Base-by-base conservation (phyloP, 2,888 invertebrate species). In the Drosophila mimetica region DNA sequence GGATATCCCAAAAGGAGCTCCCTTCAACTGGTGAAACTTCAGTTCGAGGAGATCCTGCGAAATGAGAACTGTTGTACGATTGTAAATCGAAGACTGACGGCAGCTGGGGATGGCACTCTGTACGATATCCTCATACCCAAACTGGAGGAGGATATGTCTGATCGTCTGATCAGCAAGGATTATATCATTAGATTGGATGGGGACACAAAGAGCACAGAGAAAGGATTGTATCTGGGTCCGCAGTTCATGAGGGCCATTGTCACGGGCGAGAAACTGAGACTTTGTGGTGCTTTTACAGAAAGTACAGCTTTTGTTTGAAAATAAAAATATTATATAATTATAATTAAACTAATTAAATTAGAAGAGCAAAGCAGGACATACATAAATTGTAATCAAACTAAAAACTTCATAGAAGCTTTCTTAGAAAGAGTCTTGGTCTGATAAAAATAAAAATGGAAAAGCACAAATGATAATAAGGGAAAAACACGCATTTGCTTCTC, bases 241-340 rank as follows among this genome's bases (percentile, higher is more conserved):
- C 92, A 92, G 65, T 92, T 91, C 59, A 76, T 92, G 65, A 82
- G 95, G 75, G 95, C 95, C 13, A 93, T 95, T 71, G 91, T 96
- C 13, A 93, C 94, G 39, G 94, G 95, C 51, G 94, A 95, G 71
- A 89, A 89, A 9, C 94, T 96, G 86, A 92, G 96, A 73, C 91
- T 97, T 47, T 95, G 95, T 58, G 96, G 96, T 4, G 96, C 96
- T n/a, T 96, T 96, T 89, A 94, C 96, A 0, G 94, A 95, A 77
- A 96, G 96, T 88, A 95, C 95, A 0, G 93, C 94, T 50, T 96
- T 96, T 89, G 75, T 91, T 53, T 90, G 75, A 76, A 18, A 13
- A 3, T 14, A 14, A 14, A 16, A 14, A 13, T 39, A 18, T 18
- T 8, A 8, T 8, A 0, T 11, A 39, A 11, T 18, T 18, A 14